These are phyloP conservation scores for Nothoprocta perdicaria DNA, from an alignment of 2,113 vertebrate species.

Conservation along the genomic window DNA sequence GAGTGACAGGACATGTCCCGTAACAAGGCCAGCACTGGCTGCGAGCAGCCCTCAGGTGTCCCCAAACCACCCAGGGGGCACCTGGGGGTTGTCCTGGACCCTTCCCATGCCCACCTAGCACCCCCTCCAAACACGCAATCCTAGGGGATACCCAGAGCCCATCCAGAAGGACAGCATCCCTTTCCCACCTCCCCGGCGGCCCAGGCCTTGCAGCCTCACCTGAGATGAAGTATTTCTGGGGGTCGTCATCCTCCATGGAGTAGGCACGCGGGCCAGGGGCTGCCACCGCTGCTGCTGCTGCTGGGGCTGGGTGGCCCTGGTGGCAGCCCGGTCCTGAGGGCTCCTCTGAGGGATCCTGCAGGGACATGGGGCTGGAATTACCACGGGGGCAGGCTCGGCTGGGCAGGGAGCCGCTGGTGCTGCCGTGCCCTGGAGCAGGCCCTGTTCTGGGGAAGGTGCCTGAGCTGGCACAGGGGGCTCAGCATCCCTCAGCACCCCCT, in stretches of 20 bases:
- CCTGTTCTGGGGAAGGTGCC: neutral
- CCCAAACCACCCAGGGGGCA: neutral
- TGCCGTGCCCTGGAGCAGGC: neutral
- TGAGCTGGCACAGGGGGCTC: neutral
- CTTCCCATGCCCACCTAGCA: neutral
- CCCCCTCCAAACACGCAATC: neutral
- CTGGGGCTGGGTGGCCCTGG: neutral
- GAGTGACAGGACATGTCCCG: too few relatives aligned
- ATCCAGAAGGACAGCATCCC: too few relatives aligned
- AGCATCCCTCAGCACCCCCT: neutral
- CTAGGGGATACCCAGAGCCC: neutral
- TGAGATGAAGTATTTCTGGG: conserved; percentile 83
- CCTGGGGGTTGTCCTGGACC: too few relatives aligned
- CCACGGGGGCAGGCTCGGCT: fast-evolving
- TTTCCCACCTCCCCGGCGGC: neutral
- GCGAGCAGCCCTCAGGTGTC: neutral
- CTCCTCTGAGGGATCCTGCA: neutral
- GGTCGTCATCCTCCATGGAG: conserved; percentile 78
- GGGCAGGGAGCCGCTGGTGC: fast-evolving
- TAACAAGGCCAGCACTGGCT: too few relatives aligned
- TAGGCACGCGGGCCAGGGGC: conserved; percentile 44
- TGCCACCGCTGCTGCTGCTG: neutral
- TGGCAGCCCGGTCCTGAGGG: neutral
- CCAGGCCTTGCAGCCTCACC: conserved; percentile 63
- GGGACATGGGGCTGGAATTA: fast-evolving